phyloP scores from a whole-genome alignment of 1,140 invertebrate genomes.

The Macrobrachium nipponense region DNA sequence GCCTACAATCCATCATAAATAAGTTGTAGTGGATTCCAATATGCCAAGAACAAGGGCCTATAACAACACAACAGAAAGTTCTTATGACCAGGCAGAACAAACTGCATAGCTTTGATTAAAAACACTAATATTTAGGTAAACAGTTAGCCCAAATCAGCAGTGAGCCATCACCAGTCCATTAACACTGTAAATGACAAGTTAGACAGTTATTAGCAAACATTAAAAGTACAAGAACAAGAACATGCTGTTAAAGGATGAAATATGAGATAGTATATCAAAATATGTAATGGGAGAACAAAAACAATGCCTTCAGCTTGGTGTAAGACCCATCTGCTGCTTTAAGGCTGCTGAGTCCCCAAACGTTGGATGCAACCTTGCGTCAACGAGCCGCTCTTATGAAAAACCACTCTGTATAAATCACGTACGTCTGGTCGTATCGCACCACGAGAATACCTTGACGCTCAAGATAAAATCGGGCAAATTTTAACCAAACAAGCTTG shows the following conservation, averaged over 20 bases:
- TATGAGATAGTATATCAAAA: slow-evolving; percentile 7
- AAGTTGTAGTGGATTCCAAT: slow-evolving; percentile 9
- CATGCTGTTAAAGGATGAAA: neutral
- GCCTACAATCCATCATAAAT: neutral
- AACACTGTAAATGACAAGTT: slow-evolving; percentile 36
- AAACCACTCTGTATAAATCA: slow-evolving; percentile 60
- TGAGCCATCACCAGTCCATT: slow-evolving; percentile 50
- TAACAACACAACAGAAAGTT: neutral
- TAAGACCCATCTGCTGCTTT: slow-evolving; percentile 47
- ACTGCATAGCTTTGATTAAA: slow-evolving; percentile 28
- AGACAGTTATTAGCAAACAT: slow-evolving; percentile 42
- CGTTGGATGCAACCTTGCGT: slow-evolving; percentile 45
- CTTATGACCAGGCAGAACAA: slow-evolving; percentile 35
- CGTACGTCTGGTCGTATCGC: slow-evolving; percentile 32
- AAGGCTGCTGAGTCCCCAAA: slow-evolving; percentile 36
- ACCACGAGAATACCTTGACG: neutral
- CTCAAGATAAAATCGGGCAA: neutral
- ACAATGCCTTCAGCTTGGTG: slow-evolving; percentile 24
- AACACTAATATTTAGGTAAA: slow-evolving; percentile 27
- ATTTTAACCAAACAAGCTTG: neutral
- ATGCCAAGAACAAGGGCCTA: neutral
- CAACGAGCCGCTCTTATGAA: slow-evolving; percentile 52
- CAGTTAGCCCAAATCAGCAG: slow-evolving; percentile 56
- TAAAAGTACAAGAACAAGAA: slow-evolving; percentile 18
- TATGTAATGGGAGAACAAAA: neutral